Conservation (phyloP, 2,888 invertebrate genomes). For the Cosmia pyralina region DNA sequence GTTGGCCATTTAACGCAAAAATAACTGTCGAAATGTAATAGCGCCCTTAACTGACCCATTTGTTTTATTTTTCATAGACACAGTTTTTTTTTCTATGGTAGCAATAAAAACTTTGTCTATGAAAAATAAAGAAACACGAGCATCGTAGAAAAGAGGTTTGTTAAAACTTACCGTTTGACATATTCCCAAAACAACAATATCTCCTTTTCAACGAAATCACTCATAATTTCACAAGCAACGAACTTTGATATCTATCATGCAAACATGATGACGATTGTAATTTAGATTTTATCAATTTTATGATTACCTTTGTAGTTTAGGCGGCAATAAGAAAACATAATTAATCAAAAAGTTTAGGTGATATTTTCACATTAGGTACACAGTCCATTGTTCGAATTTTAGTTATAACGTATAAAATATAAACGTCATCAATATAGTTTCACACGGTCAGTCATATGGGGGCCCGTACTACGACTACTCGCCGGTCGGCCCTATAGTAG, state of each 20-base stretch:
- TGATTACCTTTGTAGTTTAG: slow-evolving; percentile 31
- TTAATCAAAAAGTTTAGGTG: slow-evolving; percentile 1
- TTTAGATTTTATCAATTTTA: slow-evolving; percentile 58
- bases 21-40: too few relatives aligned
- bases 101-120: background rate
- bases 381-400: slow-evolving; percentile 16
- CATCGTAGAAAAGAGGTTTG: slow-evolving; percentile 33
- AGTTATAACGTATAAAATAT: slow-evolving; percentile 18
- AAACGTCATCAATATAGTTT: slow-evolving; percentile 44
- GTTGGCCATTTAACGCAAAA: too few relatives aligned
- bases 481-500: slow-evolving; percentile 66
- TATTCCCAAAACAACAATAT: slow-evolving; percentile 87
- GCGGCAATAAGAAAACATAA: slow-evolving; percentile 2
- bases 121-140: slow-evolving; percentile 2
- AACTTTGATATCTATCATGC: slow-evolving; percentile 56
- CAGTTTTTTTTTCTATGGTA: slow-evolving; percentile 21
- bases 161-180: slow-evolving; percentile 82
- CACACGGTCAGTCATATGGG: slow-evolving; percentile 70
- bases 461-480: slow-evolving; percentile 73
- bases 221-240: slow-evolving; percentile 69
- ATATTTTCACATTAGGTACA: slow-evolving; percentile 22
- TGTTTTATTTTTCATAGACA: background rate
- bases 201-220: slow-evolving; percentile 80
- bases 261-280: slow-evolving; percentile 47
- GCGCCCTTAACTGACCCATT: too few relatives aligned